Conservation (phyloP, 2,797 vertebrate genomes). For the Alectoris magna region DNA sequence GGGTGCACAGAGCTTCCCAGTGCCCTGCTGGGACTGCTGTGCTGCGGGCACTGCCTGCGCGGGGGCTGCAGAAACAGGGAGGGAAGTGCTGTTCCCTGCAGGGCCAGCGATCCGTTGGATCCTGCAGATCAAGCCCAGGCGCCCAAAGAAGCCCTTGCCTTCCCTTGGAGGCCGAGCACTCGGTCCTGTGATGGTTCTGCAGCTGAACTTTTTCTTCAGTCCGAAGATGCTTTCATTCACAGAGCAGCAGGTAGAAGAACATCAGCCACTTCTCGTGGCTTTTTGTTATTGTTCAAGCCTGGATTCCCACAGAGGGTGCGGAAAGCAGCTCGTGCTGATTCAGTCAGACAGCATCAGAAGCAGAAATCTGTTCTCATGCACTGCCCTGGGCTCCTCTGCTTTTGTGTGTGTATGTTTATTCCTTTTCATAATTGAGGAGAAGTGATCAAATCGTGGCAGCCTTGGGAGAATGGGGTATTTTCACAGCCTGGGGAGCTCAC, state of each 20-base stretch:
- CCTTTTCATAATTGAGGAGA: constrained; percentile 38
- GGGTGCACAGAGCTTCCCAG: not conserved
- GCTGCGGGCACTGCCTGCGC: accelerated
- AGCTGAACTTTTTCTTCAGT: not conserved
- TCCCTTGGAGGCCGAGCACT: not conserved
- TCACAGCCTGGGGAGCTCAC: not conserved
- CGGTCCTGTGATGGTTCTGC: no score
- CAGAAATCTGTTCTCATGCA: constrained; percentile 58
- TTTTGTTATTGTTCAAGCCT: constrained; percentile 33
- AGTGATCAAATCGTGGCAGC: constrained; percentile 15
- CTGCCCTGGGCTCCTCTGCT: constrained; percentile 48
- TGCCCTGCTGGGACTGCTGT: not conserved
- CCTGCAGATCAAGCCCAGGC: not conserved
- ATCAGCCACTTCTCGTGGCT: constrained; percentile 1
- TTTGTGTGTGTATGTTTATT: not conserved
- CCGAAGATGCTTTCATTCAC: constrained; percentile 6
- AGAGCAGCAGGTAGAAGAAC: constrained; percentile 44
- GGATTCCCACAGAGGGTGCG: constrained; percentile 35
- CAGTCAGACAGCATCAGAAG: constrained; percentile 60
- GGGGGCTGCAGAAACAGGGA: not conserved
- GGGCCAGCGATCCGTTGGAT: not conserved
- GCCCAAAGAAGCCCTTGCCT: constrained; percentile 1
- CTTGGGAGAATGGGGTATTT: not conserved
- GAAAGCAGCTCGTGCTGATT: constrained; percentile 64
- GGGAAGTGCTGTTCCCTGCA: not conserved